phyloP scores from a whole-genome alignment of 2,888 invertebrate genomes.

The Agrypnus murinus region DNA sequence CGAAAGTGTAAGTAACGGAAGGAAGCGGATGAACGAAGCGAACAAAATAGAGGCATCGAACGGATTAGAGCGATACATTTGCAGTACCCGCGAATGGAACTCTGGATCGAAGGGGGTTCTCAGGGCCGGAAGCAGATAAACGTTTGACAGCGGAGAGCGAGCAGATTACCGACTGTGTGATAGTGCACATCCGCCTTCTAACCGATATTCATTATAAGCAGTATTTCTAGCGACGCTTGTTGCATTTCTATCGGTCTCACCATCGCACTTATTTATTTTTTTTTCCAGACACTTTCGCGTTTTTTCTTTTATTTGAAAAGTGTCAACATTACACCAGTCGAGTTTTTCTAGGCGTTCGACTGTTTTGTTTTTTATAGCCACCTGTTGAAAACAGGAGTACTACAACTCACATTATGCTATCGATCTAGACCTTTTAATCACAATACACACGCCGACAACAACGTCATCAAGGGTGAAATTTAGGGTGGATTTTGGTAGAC shows the following conservation, averaged over 20 bases:
- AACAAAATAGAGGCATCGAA: slow-evolving; percentile 65
- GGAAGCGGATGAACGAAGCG: slow-evolving; percentile 63
- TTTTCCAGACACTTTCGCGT: background rate
- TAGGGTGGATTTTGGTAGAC: too few relatives aligned
- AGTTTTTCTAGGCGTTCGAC: background rate
- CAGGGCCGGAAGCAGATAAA: slow-evolving; percentile 67
- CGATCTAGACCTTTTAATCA: background rate
- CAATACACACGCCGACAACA: background rate
- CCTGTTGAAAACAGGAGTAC: slow-evolving; percentile 12
- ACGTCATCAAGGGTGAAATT: too few relatives aligned
- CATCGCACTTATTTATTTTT: background rate
- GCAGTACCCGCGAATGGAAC: slow-evolving; percentile 57
- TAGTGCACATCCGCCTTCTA: slow-evolving; percentile 65
- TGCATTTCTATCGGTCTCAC: slow-evolving; percentile 63
- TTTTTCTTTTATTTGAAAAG: background rate
- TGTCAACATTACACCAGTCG: background rate
- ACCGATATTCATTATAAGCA: slow-evolving; percentile 60
- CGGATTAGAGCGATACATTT: slow-evolving; percentile 65
- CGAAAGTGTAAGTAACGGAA: slow-evolving; percentile 46
- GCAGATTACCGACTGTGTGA: slow-evolving; percentile 64
- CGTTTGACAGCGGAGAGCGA: slow-evolving; percentile 63
- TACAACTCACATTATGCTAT: background rate
- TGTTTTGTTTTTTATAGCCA: slow-evolving; percentile 2
- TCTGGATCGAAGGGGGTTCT: slow-evolving; percentile 65
- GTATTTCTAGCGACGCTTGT: slow-evolving; percentile 50